Evolutionary conservation across 2,113 vertebrate species (phyloP).

Genomic region (Mustelus asterias): DNA sequence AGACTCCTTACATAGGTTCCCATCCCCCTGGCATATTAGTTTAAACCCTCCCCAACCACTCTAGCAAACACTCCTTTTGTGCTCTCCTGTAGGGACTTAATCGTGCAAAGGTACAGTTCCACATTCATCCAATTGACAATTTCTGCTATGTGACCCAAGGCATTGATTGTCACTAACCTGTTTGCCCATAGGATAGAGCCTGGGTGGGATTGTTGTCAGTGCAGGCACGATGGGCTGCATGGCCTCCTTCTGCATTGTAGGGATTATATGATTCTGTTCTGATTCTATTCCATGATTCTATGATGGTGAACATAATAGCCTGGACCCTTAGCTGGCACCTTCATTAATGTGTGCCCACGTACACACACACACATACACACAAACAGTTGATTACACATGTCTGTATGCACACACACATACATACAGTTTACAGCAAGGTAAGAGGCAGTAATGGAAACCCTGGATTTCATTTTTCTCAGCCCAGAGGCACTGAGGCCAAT

Average conservation of each 20-base stretch:
- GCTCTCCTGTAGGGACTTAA: not conserved
- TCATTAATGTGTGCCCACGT: not conserved
- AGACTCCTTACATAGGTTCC: too few species aligned
- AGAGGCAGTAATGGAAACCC: not conserved
- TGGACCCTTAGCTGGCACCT: not conserved
- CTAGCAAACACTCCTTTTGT: too few species aligned
- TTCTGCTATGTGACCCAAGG: not conserved
- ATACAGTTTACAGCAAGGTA: not conserved
- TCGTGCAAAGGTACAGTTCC: not conserved
- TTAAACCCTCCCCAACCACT: too few species aligned
- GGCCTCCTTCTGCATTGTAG: too few species aligned
- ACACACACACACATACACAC: not conserved
- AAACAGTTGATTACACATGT: not conserved
- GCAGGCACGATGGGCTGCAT: too few species aligned
- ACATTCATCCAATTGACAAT: not conserved
- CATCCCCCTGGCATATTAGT: too few species aligned
- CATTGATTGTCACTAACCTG: not conserved
- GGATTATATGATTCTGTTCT: too few species aligned
- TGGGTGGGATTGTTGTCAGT: too few species aligned
- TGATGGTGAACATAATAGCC: not conserved
- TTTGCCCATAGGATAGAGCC: not conserved
- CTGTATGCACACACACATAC: not conserved
- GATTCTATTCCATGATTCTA: too few species aligned
- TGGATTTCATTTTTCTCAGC: not conserved
- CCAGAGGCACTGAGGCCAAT: not conserved